phyloP scores from a whole-genome alignment of 2,888 invertebrate genomes.

The Ichneumon xanthorius region DNA sequence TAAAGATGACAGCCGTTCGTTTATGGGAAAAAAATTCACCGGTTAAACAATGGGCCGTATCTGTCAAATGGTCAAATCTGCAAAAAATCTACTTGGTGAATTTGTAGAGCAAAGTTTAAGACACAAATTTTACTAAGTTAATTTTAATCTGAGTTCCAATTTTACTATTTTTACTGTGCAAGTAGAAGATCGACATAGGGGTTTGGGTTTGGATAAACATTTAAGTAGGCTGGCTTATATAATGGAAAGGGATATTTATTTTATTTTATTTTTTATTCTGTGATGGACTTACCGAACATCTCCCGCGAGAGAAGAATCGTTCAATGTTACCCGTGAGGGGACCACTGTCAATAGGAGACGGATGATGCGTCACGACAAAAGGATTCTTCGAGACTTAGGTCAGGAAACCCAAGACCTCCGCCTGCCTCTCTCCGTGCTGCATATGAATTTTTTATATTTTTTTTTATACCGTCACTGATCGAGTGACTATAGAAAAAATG shows the following conservation, averaged over 20 bases:
- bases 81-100: too few species aligned
- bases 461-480: slow-evolving; percentile 6
- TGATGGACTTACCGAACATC: slow-evolving; percentile 15
- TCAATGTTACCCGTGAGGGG: slow-evolving; percentile 21
- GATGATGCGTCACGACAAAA: slow-evolving; percentile 64
- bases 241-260: background rate
- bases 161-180: too few species aligned
- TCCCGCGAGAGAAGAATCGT: slow-evolving; percentile 33
- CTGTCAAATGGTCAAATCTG: too few species aligned
- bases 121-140: too few species aligned
- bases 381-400: slow-evolving; percentile 72
- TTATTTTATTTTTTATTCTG: background rate
- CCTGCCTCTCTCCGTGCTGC: slow-evolving; percentile 25
- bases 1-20: too few species aligned
- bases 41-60: too few species aligned
- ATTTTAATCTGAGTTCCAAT: too few species aligned
- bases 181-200: background rate
- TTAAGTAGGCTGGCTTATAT: background rate
- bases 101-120: too few species aligned
- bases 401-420: slow-evolving; percentile 60
- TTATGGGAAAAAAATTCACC: too few species aligned
- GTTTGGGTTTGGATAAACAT: background rate
- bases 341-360: slow-evolving; percentile 35
- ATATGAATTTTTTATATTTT: slow-evolving; percentile 8
- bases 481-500: slow-evolving; percentile 42